Evolutionary conservation across 2,797 vertebrate genomes (phyloP).

Genomic region (Urophycis tenuis): DNA sequence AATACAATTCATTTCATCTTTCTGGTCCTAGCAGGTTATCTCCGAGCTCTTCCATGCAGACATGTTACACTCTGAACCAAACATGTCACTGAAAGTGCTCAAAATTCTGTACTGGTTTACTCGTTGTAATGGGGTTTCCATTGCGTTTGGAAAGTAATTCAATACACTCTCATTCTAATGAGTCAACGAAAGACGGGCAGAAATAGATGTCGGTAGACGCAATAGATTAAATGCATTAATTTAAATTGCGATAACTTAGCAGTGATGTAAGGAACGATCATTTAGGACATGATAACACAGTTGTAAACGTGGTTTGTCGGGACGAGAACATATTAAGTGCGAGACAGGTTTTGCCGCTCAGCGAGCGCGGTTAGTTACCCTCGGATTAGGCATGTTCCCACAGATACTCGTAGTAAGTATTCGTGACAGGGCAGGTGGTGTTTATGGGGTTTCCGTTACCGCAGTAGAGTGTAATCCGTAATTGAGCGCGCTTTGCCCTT

Average conservation of each 20-base stretch:
- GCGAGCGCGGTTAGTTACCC: not conserved
- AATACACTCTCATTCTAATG: constrained; percentile 18
- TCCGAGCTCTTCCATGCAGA: not conserved
- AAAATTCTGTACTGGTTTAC: constrained; percentile 7
- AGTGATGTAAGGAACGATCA: not conserved
- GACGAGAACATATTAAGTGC: no score
- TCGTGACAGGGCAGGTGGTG: not conserved
- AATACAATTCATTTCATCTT: no score
- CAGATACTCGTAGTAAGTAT: not conserved
- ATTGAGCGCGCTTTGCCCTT: constrained; percentile 49
- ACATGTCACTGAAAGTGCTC: not conserved
- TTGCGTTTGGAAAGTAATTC: constrained; percentile 18
- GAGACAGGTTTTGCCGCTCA: no score
- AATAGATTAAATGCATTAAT: not conserved
- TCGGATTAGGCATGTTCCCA: not conserved
- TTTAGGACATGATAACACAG: not conserved
- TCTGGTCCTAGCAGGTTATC: no score
- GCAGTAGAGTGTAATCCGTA: constrained; percentile 24
- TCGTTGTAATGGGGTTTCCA: not conserved
- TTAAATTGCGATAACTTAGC: not conserved
- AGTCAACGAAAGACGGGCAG: constrained; percentile 14
- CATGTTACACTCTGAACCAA: not conserved
- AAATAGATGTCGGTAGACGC: not conserved
- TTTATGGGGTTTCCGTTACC: constrained; percentile 10
- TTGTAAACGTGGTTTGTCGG: not conserved